Evolutionary conservation across 2,888 invertebrate genomes (phyloP).

Genomic region (Synanthedon andrenaeformis): DNA sequence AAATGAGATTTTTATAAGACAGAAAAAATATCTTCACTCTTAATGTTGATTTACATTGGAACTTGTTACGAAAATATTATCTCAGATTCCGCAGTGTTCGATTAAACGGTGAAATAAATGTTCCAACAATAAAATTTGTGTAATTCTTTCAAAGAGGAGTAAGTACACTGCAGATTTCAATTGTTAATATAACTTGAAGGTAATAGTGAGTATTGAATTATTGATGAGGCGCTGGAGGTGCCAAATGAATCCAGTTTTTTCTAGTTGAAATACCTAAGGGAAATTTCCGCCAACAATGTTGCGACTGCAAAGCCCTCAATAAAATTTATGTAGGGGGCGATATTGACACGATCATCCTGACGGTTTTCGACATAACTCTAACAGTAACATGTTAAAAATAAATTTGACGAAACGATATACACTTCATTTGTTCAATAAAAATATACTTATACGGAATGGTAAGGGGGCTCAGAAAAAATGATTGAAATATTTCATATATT

Average conservation of each 20-base stretch:
- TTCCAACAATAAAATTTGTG: neutral
- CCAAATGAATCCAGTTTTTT: conserved; percentile 41
- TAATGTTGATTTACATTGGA: neutral
- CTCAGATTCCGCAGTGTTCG: neutral
- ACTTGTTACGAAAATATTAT: neutral
- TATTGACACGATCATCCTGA: conserved; percentile 42
- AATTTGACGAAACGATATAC: conserved; percentile 7
- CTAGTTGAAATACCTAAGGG: conserved; percentile 52
- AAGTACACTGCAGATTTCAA: neutral
- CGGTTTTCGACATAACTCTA: conserved; percentile 44
- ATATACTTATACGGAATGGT: too few relatives aligned
- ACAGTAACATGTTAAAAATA: conserved; percentile 31
- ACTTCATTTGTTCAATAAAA: conserved; percentile 1
- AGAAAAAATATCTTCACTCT: neutral
- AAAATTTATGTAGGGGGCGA: conserved; percentile 45
- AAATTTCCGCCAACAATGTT: conserved; percentile 44
- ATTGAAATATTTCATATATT: too few relatives aligned
- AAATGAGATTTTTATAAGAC: conserved; percentile 9
- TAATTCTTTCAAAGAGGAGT: neutral
- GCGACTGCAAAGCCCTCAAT: conserved; percentile 52
- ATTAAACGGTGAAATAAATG: neutral
- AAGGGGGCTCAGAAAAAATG: too few relatives aligned
- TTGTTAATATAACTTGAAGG: neutral
- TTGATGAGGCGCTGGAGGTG: conserved; percentile 46
- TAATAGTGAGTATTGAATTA: conserved; percentile 46